Evolutionary conservation across 2,888 invertebrate genomes (phyloP), one percentile per base, ranked within the genome.

Genomic region (Sphinx pinastri): DNA sequence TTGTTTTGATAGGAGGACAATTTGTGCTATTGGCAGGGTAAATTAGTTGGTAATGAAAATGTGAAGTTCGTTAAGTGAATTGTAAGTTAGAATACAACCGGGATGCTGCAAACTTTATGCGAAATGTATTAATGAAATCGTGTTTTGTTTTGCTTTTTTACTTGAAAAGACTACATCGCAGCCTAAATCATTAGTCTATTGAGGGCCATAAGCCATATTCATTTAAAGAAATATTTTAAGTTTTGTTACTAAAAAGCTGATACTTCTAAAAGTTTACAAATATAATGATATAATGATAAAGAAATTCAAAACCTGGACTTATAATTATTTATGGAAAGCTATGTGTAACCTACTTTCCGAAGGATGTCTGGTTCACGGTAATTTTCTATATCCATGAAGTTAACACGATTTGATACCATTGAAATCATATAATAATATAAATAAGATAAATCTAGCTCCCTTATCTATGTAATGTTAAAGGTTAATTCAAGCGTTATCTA

Each of bases 21-120:
- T 75, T 77, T 75, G 74, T 74, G 73, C 73, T 76, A 76, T 66
- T 75, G 78, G 73, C 84, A 83, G 84, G 82, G 81, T 83, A 81
- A 72, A 74, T 14, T 69, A 60, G 67, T 69, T 68, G 69, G 68
- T 74, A 72, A 68, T 59, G 57, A 68, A 71, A 38, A 52, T 63
- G 49, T 49, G 49, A 63, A 63, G 49, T 49, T 14, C n/a, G 2
- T 16, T 63, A 19, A 4, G 49, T 12, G 49, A 63, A 19, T 49
- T 63, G 49, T 63, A 19, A 63, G 45, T 60, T 49, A 57, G 63
- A 19, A 63, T 47, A 47, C 12, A 5, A 60, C n/a, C 16, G 45
- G 12, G 16, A 16, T 63, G 19, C 7, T 60, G 16, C 14, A 19
- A 12, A 49, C 13, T 47, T 16, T 13, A 16, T 16, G 19, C 49